These are phyloP conservation scores for Agrilus planipennis DNA, from an alignment of 1,140 invertebrate genomes.

Conservation along the genomic window DNA sequence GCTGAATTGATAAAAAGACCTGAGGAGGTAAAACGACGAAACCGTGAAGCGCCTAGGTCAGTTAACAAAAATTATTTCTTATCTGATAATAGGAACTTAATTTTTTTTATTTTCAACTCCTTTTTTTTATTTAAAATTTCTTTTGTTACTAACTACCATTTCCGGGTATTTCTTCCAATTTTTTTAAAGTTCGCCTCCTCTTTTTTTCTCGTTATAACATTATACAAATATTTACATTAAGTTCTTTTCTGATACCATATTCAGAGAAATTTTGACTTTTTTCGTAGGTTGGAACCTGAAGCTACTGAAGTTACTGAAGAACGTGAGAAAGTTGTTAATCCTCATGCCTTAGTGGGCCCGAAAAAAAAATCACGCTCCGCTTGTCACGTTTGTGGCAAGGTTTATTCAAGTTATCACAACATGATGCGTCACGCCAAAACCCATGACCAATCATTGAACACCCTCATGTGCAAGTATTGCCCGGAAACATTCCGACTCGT, in stretches of 20 bases:
- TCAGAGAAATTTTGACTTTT: neutral
- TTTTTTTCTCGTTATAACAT: neutral
- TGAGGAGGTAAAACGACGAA: neutral
- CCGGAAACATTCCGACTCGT: slow-evolving; percentile 36
- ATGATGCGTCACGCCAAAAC: slow-evolving; percentile 41
- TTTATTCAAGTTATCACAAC: slow-evolving; percentile 40
- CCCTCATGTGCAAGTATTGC: slow-evolving; percentile 38
- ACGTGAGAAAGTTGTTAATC: neutral
- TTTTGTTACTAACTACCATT: too few relatives aligned
- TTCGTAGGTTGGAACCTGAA: neutral
- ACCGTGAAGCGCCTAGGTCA: neutral
- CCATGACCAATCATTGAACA: slow-evolving; percentile 25
- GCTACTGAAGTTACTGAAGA: neutral
- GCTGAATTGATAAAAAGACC: neutral
- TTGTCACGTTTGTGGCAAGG: slow-evolving; percentile 40
- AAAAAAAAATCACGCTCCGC: slow-evolving; percentile 2
- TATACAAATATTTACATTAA: neutral
- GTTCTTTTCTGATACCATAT: neutral
- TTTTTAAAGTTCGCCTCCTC: too few relatives aligned
- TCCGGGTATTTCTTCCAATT: too few relatives aligned
- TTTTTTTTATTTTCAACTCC: neutral
- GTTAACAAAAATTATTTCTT: neutral
- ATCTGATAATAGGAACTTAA: neutral
- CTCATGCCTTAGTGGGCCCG: neutral
- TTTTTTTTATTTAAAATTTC: too few relatives aligned